A percentile compares a stretch with the other conserved stretches of the same genome.
Conservation (phyloP, 2,797 vertebrate genomes). For the Tarsius wallacei region DNA sequence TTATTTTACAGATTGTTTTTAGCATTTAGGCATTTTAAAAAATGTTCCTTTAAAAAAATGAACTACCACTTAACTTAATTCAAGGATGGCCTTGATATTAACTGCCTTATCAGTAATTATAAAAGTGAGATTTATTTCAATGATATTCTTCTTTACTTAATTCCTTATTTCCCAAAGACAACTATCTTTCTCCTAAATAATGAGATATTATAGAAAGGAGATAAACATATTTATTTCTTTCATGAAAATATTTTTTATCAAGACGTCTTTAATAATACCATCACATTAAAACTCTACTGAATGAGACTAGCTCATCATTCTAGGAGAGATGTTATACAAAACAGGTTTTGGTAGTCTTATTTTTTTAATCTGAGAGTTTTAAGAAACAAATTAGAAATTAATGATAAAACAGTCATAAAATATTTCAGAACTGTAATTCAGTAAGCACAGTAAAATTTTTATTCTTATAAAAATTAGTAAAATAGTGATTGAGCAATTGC, state of each 20-base stretch:
- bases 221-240: neutral
- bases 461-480: neutral
- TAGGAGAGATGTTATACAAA: neutral
- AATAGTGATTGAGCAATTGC: neutral
- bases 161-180: neutral
- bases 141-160: neutral
- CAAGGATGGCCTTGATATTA: conserved; percentile 5
- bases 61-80: neutral
- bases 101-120: neutral
- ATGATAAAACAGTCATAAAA: neutral
- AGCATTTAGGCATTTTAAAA: conserved; percentile 56
- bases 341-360: neutral
- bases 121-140: conserved; percentile 28
- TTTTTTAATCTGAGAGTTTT: neutral
- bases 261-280: neutral
- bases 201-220: neutral
- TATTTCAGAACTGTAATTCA: neutral
- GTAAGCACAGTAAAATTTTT: neutral
- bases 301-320: conserved; percentile 2
- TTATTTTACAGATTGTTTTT: conserved; percentile 44
- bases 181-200: neutral
- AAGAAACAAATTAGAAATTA: neutral
- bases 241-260: neutral
- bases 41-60: neutral
- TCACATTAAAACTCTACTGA: neutral